Conservation (phyloP, 2,113 vertebrate genomes). For the Zosterops pallidus region DNA sequence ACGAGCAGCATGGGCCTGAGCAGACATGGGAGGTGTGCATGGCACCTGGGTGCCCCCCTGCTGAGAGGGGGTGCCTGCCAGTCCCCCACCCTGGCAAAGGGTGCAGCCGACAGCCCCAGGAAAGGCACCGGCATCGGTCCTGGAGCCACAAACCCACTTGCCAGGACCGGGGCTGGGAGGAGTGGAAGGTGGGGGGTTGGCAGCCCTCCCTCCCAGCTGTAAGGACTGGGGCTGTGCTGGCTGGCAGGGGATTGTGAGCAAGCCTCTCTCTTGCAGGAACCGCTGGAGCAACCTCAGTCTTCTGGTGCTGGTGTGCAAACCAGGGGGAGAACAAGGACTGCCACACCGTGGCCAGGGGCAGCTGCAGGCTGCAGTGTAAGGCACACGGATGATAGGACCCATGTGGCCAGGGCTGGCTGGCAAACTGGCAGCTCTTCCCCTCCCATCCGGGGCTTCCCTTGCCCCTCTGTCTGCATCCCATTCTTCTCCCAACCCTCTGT, state of each 20-base stretch:
- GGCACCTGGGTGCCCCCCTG: neutral
- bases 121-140: constrained; percentile 25
- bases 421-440: neutral
- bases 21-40: neutral
- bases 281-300: neutral
- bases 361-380: constrained; percentile 10
- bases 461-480: neutral
- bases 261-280: neutral
- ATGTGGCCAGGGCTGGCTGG: neutral
- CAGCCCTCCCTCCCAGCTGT: neutral
- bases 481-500: neutral
- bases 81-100: accelerated
- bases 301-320: neutral
- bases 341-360: neutral
- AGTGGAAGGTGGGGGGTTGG: neutral
- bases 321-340: neutral
- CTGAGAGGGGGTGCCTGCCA: neutral
- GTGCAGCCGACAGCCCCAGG: neutral
- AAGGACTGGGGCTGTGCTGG: neutral
- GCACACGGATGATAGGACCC: constrained; percentile 5
- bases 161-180: neutral
- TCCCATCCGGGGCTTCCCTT: neutral
- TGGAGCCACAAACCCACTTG: neutral
- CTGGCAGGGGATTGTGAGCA: neutral
- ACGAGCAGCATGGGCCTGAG: constrained; percentile 14